Evolutionary conservation across 2,888 invertebrate genomes (phyloP), one percentile per base, ranked within the genome.

Genomic region (Cartodere bifasciata): DNA sequence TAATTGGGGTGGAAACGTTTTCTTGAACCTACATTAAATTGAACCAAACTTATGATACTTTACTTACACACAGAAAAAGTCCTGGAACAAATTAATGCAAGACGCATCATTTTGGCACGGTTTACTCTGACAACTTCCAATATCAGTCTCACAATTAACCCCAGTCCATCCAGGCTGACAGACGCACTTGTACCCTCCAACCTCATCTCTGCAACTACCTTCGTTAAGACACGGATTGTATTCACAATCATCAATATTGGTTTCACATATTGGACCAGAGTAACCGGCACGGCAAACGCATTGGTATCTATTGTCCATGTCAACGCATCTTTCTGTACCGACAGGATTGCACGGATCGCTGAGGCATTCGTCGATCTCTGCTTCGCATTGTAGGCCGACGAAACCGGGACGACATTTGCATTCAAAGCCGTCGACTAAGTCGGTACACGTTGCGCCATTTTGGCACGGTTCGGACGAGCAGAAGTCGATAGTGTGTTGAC

Each of bases 331-430:
- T 39, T 88, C 86, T 0, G 92, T 91, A 32, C 94, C 94, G 27
- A 82, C 72, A 1, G 87, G 78, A 50, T 79, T 86, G 60, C 91
- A 92, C 7, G 90, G 91, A 54, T 88, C 88, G 42, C 79, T 85
- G 29, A 87, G 63, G 50, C 92, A 92, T 59, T 91, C 91, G 50
- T 92, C 87, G 37, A 90, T 83, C 52, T 83, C 87, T 9, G 88
- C 87, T 61, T 92, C 91, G 53, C 92, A 91, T 51, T 88, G 87
- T n/a, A 88, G 62, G 1, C 91, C 88, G 20, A 88, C 80, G 52
- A 75, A 95, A 16, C 92, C 94, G 9, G 91, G 88, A 34, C 90
- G 72, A 53, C 97, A 97, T 56, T 83, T 85, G 58, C 97, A 97
- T 16, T 71, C 65, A 55, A 94, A 97, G 13, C 88, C 87, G 52